Conservation (phyloP, 2,888 invertebrate species). For the Cheiracanthium punctorium region DNA sequence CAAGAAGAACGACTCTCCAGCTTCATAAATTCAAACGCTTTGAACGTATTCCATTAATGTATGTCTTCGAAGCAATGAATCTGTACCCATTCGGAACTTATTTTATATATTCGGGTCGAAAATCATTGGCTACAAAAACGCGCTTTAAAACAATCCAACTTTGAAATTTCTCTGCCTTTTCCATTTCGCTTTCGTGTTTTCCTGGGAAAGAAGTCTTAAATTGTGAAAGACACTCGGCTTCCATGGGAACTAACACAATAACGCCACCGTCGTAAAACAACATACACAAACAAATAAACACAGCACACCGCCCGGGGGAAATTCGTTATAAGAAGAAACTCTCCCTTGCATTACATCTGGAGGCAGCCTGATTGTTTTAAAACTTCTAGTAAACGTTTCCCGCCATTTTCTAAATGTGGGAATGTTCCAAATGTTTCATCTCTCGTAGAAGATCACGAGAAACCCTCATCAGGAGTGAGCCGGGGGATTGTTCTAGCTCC, state of each 20-base stretch:
- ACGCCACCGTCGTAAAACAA: background rate
- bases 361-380: slow-evolving; percentile 60
- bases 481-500: slow-evolving; percentile 9
- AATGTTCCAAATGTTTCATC: slow-evolving; percentile 50
- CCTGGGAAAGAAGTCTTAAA: too few species aligned
- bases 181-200: too few species aligned
- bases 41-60: too few species aligned
- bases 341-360: slow-evolving; percentile 22
- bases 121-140: too few species aligned
- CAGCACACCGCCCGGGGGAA: background rate
- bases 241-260: background rate
- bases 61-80: too few species aligned
- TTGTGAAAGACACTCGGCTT: background rate
- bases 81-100: too few species aligned
- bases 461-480: slow-evolving; percentile 50
- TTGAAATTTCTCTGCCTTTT: too few species aligned
- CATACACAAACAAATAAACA: background rate
- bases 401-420: slow-evolving; percentile 56
- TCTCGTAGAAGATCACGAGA: slow-evolving; percentile 63
- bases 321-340: slow-evolving; percentile 46
- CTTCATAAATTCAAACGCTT: too few species aligned
- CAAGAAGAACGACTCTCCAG: too few species aligned
- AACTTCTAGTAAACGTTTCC: slow-evolving; percentile 44
- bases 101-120: too few species aligned
- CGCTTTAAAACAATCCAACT: too few species aligned